phyloP scores from a whole-genome alignment of 2,113 vertebrate species.

The Tichodroma muraria region DNA sequence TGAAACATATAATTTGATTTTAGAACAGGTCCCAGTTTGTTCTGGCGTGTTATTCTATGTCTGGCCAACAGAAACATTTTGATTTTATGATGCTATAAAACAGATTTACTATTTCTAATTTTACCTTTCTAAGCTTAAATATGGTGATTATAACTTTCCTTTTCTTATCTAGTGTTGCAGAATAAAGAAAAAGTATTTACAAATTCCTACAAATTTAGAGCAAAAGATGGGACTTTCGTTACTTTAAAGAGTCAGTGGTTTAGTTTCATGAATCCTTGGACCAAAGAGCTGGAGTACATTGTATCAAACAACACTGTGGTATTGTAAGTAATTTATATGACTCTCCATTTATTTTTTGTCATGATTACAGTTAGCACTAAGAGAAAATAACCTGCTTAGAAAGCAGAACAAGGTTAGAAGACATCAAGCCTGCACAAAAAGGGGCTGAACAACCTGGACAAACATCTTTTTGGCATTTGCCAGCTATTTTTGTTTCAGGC shows the following conservation, averaged over 20 bases:
- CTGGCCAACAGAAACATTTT: neutral
- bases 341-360: neutral
- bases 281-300: constrained; percentile 93
- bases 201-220: constrained; percentile 89
- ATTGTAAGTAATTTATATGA: constrained; percentile 76
- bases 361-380: neutral
- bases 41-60: neutral
- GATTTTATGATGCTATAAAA: neutral
- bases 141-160: neutral
- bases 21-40: neutral
- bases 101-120: neutral
- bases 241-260: constrained; percentile 90
- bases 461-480: neutral
- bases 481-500: neutral
- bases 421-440: neutral
- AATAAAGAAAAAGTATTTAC: constrained; percentile 90
- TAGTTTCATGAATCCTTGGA: constrained; percentile 94
- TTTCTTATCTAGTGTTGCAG: constrained; percentile 75
- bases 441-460: neutral
- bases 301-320: constrained; percentile 89
- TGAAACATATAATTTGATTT: neutral
- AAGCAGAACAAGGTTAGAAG: neutral
- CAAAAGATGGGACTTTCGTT: constrained; percentile 84
- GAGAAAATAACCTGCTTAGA: neutral
- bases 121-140: neutral